Evolutionary conservation across 2,113 vertebrate species (phyloP).

Genomic region (Emydocephalus ijimae): DNA sequence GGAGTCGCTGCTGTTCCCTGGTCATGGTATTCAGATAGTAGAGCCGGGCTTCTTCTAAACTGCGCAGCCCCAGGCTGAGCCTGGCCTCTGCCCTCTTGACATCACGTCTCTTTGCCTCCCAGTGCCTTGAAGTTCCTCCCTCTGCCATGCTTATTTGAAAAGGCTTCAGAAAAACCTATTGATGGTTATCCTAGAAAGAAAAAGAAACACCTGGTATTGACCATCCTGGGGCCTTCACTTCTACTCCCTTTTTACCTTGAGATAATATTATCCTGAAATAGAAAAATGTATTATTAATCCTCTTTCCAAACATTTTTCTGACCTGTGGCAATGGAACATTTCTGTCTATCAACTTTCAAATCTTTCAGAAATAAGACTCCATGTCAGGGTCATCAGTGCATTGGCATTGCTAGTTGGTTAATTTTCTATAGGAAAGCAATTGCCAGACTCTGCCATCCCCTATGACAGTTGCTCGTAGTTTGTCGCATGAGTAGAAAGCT

Average conservation of each 20-base stretch:
- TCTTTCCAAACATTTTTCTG: too few relatives aligned
- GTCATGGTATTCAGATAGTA: constrained; percentile 47
- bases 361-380: too few relatives aligned
- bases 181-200: neutral
- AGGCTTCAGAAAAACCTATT: neutral
- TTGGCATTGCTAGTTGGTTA: neutral
- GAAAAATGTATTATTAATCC: neutral
- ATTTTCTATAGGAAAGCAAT: neutral
- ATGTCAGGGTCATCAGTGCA: neutral
- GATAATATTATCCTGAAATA: neutral
- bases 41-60: constrained; percentile 45
- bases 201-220: too few relatives aligned
- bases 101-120: constrained; percentile 52
- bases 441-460: neutral
- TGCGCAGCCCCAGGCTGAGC: constrained; percentile 49
- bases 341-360: neutral
- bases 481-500: neutral
- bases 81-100: constrained; percentile 54
- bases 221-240: neutral
- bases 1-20: constrained; percentile 59
- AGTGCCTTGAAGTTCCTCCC: constrained; percentile 6
- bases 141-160: neutral
- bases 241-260: neutral
- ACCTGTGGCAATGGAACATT: neutral
- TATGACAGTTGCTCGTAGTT: neutral